Evolutionary conservation across 2,797 vertebrate species (phyloP).

Genomic region (Calcarius lapponicus): DNA sequence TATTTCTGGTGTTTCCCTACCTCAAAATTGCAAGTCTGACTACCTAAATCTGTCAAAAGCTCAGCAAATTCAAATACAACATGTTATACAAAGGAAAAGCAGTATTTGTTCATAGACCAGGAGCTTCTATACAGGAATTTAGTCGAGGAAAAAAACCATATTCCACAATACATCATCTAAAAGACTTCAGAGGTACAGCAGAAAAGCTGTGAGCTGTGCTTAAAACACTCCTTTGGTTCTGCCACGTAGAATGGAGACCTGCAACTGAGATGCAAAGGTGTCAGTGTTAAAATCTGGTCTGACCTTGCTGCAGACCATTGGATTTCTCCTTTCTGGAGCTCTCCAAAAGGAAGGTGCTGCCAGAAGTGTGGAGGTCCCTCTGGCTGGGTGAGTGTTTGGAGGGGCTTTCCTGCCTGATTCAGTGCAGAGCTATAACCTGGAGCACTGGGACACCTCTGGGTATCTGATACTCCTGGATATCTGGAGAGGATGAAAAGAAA

Average conservation of each 20-base stretch:
- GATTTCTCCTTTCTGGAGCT: not conserved
- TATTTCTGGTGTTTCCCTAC: not conserved
- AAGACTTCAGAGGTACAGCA: not conserved
- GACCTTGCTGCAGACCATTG: not conserved
- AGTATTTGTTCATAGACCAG: not conserved
- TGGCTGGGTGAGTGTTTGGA: not conserved
- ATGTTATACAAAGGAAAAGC: not conserved
- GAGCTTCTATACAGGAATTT: not conserved
- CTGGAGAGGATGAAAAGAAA: slow-evolving; percentile 8
- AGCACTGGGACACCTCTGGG: not conserved
- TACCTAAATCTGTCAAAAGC: not conserved
- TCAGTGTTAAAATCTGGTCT: not conserved
- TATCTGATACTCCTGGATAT: not conserved
- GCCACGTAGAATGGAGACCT: not conserved
- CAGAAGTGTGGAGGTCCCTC: not conserved
- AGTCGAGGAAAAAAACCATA: not conserved
- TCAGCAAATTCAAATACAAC: not conserved
- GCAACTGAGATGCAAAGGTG: not conserved
- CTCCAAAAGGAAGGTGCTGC: not conserved
- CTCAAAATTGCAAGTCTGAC: not conserved
- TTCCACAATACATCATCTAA: rapidly evolving
- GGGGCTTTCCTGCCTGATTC: not conserved
- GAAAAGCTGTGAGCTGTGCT: not conserved
- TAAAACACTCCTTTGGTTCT: not conserved
- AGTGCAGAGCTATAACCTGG: not conserved